Evolutionary conservation across 2,797 vertebrate genomes (phyloP).

Genomic region (Takifugu ocellatus): DNA sequence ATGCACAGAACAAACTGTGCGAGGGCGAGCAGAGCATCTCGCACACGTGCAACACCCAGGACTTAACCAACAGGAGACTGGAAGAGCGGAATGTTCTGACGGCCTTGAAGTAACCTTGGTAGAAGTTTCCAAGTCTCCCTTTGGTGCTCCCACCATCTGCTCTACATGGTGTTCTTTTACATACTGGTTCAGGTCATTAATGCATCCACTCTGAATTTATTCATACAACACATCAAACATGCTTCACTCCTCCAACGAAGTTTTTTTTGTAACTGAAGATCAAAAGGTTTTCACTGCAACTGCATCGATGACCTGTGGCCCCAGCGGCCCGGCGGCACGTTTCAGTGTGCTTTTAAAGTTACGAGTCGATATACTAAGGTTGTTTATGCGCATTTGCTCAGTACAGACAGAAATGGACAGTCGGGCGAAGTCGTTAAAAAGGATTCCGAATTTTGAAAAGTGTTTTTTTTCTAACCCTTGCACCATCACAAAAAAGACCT

Average conservation of each 20-base stretch:
- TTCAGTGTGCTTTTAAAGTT: too few relatives aligned
- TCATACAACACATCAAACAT: too few relatives aligned
- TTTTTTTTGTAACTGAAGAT: not conserved
- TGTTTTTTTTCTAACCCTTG: too few relatives aligned
- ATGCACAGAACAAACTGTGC: slow-evolving; percentile 11
- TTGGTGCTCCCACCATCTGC: slow-evolving; percentile 59
- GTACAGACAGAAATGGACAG: too few relatives aligned
- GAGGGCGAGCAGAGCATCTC: not conserved
- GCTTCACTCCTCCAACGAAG: too few relatives aligned
- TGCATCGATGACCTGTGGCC: too few relatives aligned
- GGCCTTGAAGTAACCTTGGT: slow-evolving; percentile 55
- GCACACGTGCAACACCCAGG: not conserved
- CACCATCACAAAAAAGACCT: too few relatives aligned
- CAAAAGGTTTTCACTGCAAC: not conserved
- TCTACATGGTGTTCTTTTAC: slow-evolving; percentile 38
- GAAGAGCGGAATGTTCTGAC: slow-evolving; percentile 21
- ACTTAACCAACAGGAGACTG: not conserved
- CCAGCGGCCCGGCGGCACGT: too few relatives aligned
- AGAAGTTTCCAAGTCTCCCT: slow-evolving; percentile 43
- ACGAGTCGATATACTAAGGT: too few relatives aligned
- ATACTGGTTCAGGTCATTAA: slow-evolving; percentile 26
- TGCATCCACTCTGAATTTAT: slow-evolving; percentile 5
- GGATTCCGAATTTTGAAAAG: too few relatives aligned
- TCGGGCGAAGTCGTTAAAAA: too few relatives aligned
- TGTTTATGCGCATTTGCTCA: too few relatives aligned